Conservation (phyloP, 23 tunicate species). For the Pegea sp. region DNA sequence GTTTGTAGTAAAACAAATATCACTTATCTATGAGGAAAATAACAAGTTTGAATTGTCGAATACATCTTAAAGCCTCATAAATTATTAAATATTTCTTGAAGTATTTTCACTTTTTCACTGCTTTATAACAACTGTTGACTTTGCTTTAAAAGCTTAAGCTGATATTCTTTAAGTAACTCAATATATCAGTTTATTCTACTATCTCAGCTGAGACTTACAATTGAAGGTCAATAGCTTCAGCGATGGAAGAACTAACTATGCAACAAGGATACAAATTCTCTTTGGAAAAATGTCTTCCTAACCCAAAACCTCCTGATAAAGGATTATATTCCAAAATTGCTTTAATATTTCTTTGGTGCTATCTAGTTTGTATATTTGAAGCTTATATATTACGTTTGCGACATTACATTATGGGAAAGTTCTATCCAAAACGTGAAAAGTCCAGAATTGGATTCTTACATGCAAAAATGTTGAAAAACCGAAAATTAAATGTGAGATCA, state of each 20-base stretch:
- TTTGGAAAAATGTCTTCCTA: slow-evolving; percentile 65
- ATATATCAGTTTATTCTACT: too few relatives aligned
- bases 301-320: slow-evolving; percentile 31
- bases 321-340: slow-evolving; percentile 8
- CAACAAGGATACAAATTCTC: slow-evolving; percentile 48
- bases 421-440: slow-evolving; percentile 50
- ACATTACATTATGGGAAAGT: slow-evolving; percentile 35
- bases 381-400: slow-evolving; percentile 41
- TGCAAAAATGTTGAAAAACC: slow-evolving; percentile 23
- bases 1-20: too few relatives aligned
- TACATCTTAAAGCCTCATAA: too few relatives aligned
- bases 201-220: too few relatives aligned
- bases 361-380: slow-evolving; percentile 23
- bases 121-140: too few relatives aligned
- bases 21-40: too few relatives aligned
- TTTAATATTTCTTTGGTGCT: slow-evolving; percentile 7
- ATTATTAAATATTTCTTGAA: too few relatives aligned
- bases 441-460: slow-evolving; percentile 38
- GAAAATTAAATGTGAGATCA: slow-evolving; percentile 15
- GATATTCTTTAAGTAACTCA: too few relatives aligned
- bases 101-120: too few relatives aligned
- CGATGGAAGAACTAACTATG: slow-evolving; percentile 31
- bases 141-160: too few relatives aligned
- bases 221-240: slow-evolving; percentile 52
- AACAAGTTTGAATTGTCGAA: too few relatives aligned